phyloP scores from a whole-genome alignment of 2,797 vertebrate species.

The Premnoplex brunnescens region DNA sequence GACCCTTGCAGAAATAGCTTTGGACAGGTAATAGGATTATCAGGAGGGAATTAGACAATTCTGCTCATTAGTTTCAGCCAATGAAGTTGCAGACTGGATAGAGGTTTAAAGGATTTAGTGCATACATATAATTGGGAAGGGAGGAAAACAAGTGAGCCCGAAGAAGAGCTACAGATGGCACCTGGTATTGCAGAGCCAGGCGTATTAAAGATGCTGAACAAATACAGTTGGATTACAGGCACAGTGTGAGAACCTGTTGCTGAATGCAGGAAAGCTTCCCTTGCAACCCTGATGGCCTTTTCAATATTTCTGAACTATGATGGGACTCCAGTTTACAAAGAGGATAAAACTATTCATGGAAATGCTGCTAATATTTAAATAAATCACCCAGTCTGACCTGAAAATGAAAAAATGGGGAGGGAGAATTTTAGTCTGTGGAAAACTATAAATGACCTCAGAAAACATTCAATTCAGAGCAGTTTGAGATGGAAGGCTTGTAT shows the following conservation, averaged over 20 bases:
- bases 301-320: neutral
- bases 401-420: neutral
- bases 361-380: neutral
- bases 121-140: slow-evolving; percentile 54
- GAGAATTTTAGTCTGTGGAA: neutral
- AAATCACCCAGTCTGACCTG: neutral
- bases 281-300: neutral
- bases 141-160: neutral
- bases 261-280: neutral
- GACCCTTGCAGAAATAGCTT: slow-evolving; percentile 89
- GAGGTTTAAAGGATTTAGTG: slow-evolving; percentile 66
- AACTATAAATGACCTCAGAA: neutral
- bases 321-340: neutral
- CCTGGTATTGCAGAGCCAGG: neutral
- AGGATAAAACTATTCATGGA: neutral
- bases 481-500: neutral
- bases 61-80: slow-evolving; percentile 71
- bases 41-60: slow-evolving; percentile 84
- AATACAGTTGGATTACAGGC: neutral
- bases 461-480: neutral
- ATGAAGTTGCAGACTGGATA: slow-evolving; percentile 46
- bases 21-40: slow-evolving; percentile 92
- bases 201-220: neutral
- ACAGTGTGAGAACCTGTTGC: neutral
- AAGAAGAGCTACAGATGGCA: neutral